phyloP scores from a whole-genome alignment of 2,797 vertebrate genomes.

The Protonibea diacanthus region DNA sequence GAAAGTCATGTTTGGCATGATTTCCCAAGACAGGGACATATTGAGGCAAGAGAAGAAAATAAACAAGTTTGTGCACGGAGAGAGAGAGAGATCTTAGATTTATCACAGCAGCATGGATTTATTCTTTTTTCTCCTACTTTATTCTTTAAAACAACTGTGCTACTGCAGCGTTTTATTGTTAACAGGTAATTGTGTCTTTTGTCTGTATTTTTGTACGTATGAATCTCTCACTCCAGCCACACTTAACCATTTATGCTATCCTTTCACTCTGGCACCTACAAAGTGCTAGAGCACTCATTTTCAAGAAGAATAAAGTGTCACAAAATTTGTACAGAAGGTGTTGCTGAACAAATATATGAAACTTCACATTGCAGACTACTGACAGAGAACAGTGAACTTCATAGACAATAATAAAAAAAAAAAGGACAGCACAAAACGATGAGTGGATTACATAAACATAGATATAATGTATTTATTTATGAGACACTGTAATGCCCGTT shows the following conservation, averaged over 20 bases:
- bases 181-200: constrained; percentile 37
- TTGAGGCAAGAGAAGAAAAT: constrained; percentile 55
- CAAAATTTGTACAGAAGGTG: constrained; percentile 2
- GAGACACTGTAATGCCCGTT: background rate
- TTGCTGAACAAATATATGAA: constrained; percentile 20
- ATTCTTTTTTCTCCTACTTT: constrained; percentile 32
- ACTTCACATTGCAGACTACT: constrained; percentile 1
- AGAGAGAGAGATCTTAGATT: constrained; percentile 52
- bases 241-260: constrained; percentile 26
- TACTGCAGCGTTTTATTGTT: constrained; percentile 29
- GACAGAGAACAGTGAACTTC: background rate
- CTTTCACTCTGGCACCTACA: constrained; percentile 18
- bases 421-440: background rate
- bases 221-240: constrained; percentile 40
- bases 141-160: constrained; percentile 27
- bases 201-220: constrained; percentile 25
- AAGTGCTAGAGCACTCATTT: constrained; percentile 38
- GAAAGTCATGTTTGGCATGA: constrained; percentile 70
- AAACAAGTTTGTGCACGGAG: constrained; percentile 52
- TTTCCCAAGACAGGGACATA: constrained; percentile 69
- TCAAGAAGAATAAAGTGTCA: constrained; percentile 29
- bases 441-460: background rate
- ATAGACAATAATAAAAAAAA: background rate
- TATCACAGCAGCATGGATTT: constrained; percentile 33
- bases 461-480: background rate